Evolutionary conservation across 2,113 vertebrate species (phyloP).

Genomic region (Callaeas wilsoni): DNA sequence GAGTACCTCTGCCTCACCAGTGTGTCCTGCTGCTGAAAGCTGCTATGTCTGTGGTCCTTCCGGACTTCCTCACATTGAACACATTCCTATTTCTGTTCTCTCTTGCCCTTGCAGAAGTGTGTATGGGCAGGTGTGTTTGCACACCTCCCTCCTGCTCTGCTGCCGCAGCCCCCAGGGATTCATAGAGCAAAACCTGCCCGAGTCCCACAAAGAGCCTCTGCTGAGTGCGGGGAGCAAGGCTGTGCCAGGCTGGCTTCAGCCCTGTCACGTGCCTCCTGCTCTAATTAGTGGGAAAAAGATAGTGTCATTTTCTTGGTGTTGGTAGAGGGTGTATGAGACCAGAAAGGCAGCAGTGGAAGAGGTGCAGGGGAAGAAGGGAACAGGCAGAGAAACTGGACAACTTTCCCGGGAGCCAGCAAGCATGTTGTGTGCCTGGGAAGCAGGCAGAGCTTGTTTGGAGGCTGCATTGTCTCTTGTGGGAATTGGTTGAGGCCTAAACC

Average conservation of each 20-base stretch:
- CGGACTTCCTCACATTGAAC: background rate
- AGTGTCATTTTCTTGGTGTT: background rate
- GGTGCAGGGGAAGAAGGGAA: background rate
- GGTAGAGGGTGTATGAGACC: background rate
- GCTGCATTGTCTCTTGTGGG: slow-evolving; percentile 41
- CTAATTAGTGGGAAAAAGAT: background rate
- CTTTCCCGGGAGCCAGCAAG: background rate
- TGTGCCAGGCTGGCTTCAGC: background rate
- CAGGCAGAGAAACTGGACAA: background rate
- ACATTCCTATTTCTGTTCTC: slow-evolving; percentile 54
- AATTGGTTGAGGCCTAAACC: slow-evolving; percentile 49
- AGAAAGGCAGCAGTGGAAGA: background rate
- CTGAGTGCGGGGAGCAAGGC: background rate
- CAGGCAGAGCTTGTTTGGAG: slow-evolving; percentile 21
- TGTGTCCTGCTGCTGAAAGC: slow-evolving; percentile 1
- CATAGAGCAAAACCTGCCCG: background rate
- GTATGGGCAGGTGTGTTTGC: background rate
- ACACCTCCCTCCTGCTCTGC: background rate
- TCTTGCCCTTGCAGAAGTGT: background rate
- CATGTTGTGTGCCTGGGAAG: background rate
- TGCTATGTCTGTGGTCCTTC: slow-evolving; percentile 36
- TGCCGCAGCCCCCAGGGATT: background rate
- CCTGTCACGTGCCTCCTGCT: background rate
- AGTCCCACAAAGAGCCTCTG: background rate
- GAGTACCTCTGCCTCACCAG: slow-evolving; percentile 3